phyloP scores from a whole-genome alignment of 2,888 invertebrate genomes.

The Aspidiotus rigidus region DNA sequence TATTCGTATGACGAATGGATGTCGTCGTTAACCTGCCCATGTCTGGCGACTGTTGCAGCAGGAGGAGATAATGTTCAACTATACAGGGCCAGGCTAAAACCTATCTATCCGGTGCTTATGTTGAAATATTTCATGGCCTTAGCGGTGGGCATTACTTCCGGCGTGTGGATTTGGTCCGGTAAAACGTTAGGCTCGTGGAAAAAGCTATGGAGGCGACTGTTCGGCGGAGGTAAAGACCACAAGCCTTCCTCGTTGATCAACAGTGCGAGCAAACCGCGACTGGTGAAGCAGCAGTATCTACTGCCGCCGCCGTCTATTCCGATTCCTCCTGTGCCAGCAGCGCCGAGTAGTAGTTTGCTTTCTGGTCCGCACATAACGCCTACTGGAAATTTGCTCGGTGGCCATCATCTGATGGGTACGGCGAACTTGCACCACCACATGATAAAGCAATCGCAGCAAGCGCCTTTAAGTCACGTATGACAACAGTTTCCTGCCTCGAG shows the following conservation, averaged over 20 bases:
- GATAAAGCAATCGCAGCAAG: constrained; percentile 48
- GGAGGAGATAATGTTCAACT: not conserved
- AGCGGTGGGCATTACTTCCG: constrained; percentile 89
- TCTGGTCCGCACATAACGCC: constrained; percentile 41
- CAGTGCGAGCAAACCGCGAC: constrained; percentile 37
- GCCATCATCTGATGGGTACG: constrained; percentile 47
- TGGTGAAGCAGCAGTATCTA: constrained; percentile 38
- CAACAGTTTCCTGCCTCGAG: constrained; percentile 45
- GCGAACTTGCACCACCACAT: constrained; percentile 56
- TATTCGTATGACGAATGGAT: constrained; percentile 73
- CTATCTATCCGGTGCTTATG: constrained; percentile 75
- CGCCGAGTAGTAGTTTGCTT: constrained; percentile 39
- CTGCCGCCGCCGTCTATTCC: constrained; percentile 36
- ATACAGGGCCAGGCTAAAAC: constrained; percentile 45
- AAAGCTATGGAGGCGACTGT: constrained; percentile 64
- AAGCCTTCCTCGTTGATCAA: constrained; percentile 36
- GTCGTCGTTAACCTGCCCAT: constrained; percentile 68
- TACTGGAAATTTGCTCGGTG: constrained; percentile 49
- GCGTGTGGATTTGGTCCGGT: constrained; percentile 95
- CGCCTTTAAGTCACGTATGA: constrained; percentile 67
- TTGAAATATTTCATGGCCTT: constrained; percentile 91
- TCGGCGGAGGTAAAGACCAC: constrained; percentile 51
- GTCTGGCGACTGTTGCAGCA: constrained; percentile 41
- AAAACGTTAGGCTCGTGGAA: constrained; percentile 90
- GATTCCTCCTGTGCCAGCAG: constrained; percentile 38